Percentiles rank a stretch among this genome's conserved stretches.
Evolutionary conservation across 2,113 vertebrate species (phyloP).

Genomic region (Erpornis zantholeuca): DNA sequence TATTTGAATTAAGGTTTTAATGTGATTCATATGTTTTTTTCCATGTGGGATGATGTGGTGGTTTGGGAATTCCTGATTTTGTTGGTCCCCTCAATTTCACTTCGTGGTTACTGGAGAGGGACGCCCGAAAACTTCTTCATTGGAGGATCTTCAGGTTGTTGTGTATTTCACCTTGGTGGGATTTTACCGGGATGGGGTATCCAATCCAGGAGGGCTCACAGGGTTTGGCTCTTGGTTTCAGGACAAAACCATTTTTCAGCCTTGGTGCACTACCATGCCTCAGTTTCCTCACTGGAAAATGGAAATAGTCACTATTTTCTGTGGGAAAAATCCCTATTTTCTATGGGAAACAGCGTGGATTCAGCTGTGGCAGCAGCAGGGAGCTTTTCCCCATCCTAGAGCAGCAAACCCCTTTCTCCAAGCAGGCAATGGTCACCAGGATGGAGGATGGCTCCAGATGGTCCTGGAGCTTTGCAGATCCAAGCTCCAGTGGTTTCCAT

Average conservation of each 20-base stretch:
- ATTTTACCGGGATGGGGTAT: neutral
- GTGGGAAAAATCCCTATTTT: neutral
- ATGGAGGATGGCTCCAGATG: neutral
- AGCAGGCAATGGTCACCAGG: neutral
- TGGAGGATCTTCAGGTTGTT: neutral
- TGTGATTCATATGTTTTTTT: accelerated
- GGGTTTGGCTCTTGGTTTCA: neutral
- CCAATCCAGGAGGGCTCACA: accelerated
- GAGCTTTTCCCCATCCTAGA: neutral
- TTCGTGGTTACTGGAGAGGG: neutral
- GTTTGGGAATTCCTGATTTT: neutral
- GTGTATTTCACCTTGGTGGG: accelerated
- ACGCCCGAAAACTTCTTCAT: neutral
- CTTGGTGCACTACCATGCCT: accelerated
- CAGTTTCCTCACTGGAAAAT: neutral
- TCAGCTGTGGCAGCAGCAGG: neutral
- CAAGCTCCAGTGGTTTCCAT: neutral
- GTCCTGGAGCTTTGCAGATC: neutral
- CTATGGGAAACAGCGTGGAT: neutral
- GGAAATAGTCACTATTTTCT: neutral
- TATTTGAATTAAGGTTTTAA: neutral
- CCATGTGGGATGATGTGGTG: accelerated
- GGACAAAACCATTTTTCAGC: neutral
- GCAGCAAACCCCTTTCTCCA: neutral
- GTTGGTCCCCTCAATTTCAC: neutral